phyloP scores from a whole-genome alignment of 2,888 invertebrate species.

The Archaeoteleia sp. region DNA sequence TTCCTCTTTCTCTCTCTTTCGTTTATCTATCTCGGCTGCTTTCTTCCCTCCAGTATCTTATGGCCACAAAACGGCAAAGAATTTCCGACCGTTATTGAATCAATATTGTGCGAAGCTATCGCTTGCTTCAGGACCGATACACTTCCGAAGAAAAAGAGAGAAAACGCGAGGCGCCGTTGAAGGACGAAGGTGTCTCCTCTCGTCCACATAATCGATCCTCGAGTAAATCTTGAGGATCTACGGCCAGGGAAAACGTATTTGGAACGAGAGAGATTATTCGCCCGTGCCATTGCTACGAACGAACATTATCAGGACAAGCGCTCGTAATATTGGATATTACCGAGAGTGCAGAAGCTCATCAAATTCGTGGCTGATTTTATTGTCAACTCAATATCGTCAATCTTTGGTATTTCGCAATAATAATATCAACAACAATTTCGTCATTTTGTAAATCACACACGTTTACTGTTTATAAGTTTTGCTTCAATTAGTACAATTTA shows the following conservation, averaged over 20 bases:
- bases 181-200: conserved; percentile 28
- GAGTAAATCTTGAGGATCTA: conserved; percentile 42
- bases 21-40: conserved; percentile 29
- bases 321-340: conserved; percentile 28
- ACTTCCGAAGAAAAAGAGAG: conserved; percentile 43
- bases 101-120: conserved; percentile 70
- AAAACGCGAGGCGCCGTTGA: conserved; percentile 33
- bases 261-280: conserved; percentile 28
- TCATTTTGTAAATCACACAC: no score
- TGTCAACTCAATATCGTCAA: conserved; percentile 22
- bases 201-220: conserved; percentile 46
- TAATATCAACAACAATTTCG: conserved; percentile 25
- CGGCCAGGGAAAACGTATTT: conserved; percentile 26
- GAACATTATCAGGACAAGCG: conserved; percentile 32
- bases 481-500: no score
- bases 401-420: conserved; percentile 17
- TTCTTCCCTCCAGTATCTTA: conserved; percentile 26
- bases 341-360: conserved; percentile 28
- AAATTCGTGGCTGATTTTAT: conserved; percentile 32
- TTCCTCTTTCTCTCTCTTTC: conserved; percentile 21
- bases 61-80: conserved; percentile 58
- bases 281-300: conserved; percentile 16
- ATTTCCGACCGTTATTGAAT: conserved; percentile 67
- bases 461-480: no score
- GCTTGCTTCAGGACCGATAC: conserved; percentile 49